Conservation (phyloP, 1,140 invertebrate genomes). For the Temnothorax curvispinosus region DNA sequence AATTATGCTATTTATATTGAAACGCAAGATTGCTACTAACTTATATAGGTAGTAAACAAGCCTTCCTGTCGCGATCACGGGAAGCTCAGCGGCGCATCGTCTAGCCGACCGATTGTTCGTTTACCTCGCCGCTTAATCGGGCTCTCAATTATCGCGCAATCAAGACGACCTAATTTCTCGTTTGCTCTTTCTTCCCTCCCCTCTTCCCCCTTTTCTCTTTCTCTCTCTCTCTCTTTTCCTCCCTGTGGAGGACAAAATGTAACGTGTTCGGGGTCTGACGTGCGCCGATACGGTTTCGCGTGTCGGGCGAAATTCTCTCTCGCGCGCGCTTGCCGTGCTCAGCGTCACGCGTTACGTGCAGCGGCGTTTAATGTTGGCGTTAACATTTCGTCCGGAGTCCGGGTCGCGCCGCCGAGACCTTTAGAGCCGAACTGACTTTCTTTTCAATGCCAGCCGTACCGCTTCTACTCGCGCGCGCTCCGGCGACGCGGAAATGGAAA, state of each 20-base stretch:
- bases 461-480: constrained; percentile 1
- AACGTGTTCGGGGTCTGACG: constrained; percentile 40
- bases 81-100: constrained; percentile 28
- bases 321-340: constrained; percentile 40
- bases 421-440: constrained; percentile 51
- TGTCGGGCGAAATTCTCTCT: constrained; percentile 51
- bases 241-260: constrained; percentile 44
- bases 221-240: neutral
- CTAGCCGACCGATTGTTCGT: constrained; percentile 50
- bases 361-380: constrained; percentile 51
- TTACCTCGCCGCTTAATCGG: constrained; percentile 51
- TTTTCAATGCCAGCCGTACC: constrained; percentile 47
- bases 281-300: constrained; percentile 48
- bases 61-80: neutral
- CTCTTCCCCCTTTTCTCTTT: too few species aligned
- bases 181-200: constrained; percentile 8
- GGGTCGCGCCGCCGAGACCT: constrained; percentile 57
- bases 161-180: constrained; percentile 61
- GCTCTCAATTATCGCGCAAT: constrained; percentile 59
- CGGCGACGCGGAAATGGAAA: constrained; percentile 47
- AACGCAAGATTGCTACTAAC: neutral
- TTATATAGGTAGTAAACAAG: neutral
- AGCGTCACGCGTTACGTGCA: constrained; percentile 56
- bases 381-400: constrained; percentile 51
- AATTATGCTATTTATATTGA: neutral